Base-by-base conservation (phyloP, 2,113 vertebrate genomes). In the Genyomyrus donnyi region DNA sequence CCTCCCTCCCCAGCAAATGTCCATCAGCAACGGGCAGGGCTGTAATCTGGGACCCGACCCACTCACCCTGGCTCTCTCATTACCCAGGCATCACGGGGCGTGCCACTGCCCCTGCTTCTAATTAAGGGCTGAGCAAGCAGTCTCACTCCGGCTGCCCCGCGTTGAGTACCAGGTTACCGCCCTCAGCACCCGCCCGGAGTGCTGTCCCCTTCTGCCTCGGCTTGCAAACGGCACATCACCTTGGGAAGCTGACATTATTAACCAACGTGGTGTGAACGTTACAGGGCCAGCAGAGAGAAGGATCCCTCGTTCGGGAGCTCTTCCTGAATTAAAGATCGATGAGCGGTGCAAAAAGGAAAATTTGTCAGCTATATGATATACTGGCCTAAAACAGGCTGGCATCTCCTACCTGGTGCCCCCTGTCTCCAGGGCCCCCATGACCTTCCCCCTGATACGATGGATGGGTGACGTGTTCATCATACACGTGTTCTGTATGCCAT, bases 41-140 rank as follows among this genome's bases (percentile, higher is more conserved):
- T 93, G 91, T 93, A 94, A 93, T 93, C 94, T 94, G 91, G 80
- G 91, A 91, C 91, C 74, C 89, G 92, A 91, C 74, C 91, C 89
- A 58, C 88, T 56, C 92, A 89, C 86, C 90, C 93, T 93, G 90
- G 80, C 31, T n/a, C 87, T 87, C 87, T 89, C 70, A 91, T 89
- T 85, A 89, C 31, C 48, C 31, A 8, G 88, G 39, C 77, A 80
- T 31, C 52, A 21, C 0, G 24, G 50, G 52, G 53, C 53, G 58
- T 15, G 48, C 58, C 27, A 15, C n/a, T 13, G 80, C 42, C 50
- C 62, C 15, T 24, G 19, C 58, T 58, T 58, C 35, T 89, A 49
- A 89, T 84, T 53, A 58, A 85, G 19, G 19, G 49, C 24, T 5
- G 9, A 5, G 52, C 52, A 6, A 15, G n/a, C 4, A 62, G 42